Evolutionary conservation across 1,140 invertebrate genomes (phyloP), one percentile per base, ranked within the genome.

Genomic region (Epicauta chinensis): DNA sequence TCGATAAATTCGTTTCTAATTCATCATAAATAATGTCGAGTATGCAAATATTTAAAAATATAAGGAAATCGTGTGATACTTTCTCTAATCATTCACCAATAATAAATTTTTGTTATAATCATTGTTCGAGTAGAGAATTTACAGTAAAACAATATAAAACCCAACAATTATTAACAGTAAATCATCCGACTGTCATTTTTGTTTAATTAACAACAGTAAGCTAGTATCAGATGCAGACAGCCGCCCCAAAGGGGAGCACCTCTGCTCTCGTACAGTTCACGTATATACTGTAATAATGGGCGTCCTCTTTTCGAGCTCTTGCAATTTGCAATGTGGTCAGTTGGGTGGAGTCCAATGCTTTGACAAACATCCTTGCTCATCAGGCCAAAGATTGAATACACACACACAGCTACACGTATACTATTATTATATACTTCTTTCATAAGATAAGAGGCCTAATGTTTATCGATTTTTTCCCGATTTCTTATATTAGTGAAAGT

Each of bases 151-250:
- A 23, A 34, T 43, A 55, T 36, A 53, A 57, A 60, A 63, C 55
- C 59, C 55, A 63, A 55, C 54, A 63, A 63, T 63, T 63, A 63
- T 61, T 63, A 56, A 45, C 56, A 61, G 58, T 63, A 63, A 63
- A 63, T 63, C 61, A 63, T 51, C 51, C 39, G 49, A 52, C 58
- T 63, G 61, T 63, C 61, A 63, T 61, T 63, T 63, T 61, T 62
- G 58, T 62, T 62, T 62, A 63, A 63, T 63, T 63, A 61, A 59
- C 52, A 52, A 44, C 51, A 37, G 36, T 39, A 43, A 42, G 36
- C 43, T 41, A 55, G 58, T 62, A 62, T 62, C 60, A 58, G 60
- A 62, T 62, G 58, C 58, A 55, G 60, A 60, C 58, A 44, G 36
- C 44, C 49, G 32, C 50, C 50, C 45, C 50, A 53, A 53, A 53